phyloP scores from a whole-genome alignment of 2,797 vertebrate genomes.

The Acanthurus lineatus region DNA sequence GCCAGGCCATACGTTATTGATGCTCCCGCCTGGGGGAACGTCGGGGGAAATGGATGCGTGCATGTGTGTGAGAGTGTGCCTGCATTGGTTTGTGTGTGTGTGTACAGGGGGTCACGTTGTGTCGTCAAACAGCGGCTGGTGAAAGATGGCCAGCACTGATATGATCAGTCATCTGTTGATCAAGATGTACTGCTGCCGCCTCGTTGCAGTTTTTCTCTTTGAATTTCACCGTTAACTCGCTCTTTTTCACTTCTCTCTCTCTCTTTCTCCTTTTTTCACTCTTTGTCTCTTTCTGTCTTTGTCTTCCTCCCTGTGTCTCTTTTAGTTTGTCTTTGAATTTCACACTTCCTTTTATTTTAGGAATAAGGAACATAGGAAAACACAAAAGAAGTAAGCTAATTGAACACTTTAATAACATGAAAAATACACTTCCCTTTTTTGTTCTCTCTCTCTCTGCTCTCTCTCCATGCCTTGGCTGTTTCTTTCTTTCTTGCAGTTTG shows the following conservation, averaged over 20 bases:
- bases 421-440: background rate
- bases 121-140: conserved; percentile 96
- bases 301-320: background rate
- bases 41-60: conserved; percentile 87
- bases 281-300: conserved; percentile 11
- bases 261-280: conserved; percentile 16
- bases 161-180: conserved; percentile 99
- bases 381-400: background rate
- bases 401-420: background rate
- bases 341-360: background rate
- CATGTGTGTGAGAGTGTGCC: conserved; percentile 52
- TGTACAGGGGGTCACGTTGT: conserved; percentile 83
- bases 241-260: conserved; percentile 59
- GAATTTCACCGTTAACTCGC: conserved; percentile 65
- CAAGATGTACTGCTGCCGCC: conserved; percentile 93
- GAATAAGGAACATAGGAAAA: background rate
- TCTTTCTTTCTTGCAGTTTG: too few relatives aligned
- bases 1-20: conserved; percentile 93
- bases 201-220: conserved; percentile 62
- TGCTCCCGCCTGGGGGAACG: conserved; percentile 93
- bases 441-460: background rate
- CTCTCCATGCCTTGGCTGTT: too few relatives aligned
- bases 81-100: conserved; percentile 53
- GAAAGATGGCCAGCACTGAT: conserved; percentile 93
- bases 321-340: conserved; percentile 18